A percentile compares a stretch with the other conserved stretches of the same genome.
These are phyloP conservation scores for Euleptes europaea DNA, from an alignment of 2,113 vertebrate genomes.

Conservation along the genomic window DNA sequence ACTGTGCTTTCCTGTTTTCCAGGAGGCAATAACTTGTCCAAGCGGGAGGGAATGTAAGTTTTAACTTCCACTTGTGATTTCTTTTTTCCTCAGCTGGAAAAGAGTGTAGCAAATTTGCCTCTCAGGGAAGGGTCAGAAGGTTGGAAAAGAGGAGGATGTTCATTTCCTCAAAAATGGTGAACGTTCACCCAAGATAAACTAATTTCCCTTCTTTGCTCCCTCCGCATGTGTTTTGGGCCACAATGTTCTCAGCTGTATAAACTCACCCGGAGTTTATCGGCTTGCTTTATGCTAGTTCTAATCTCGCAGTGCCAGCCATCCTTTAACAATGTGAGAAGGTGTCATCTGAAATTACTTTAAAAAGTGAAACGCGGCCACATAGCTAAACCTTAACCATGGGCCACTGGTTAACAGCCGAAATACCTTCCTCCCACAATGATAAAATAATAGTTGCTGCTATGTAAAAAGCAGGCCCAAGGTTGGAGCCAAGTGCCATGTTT, in stretches of 20 bases:
- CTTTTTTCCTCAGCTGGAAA: not conserved
- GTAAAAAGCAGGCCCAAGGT: constrained; percentile 40
- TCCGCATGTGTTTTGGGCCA: constrained; percentile 43
- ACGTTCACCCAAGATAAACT: constrained; percentile 20
- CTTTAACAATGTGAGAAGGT: constrained; percentile 49
- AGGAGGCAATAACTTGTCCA: not conserved
- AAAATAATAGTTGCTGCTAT: constrained; percentile 38
- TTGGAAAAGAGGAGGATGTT: not conserved
- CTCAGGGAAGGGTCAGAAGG: not conserved
- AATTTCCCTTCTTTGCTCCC: constrained; percentile 16
- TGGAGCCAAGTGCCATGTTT: constrained; percentile 73
- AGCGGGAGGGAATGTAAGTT: not conserved
- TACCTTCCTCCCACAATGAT: constrained; percentile 44
- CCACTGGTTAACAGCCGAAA: not conserved
- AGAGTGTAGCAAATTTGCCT: not conserved
- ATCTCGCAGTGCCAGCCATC: constrained; percentile 30
- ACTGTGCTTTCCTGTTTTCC: not conserved
- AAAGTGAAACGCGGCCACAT: constrained; percentile 30
- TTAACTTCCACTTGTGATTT: not conserved
- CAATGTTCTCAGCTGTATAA: constrained; percentile 25
- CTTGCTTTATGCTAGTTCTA: constrained; percentile 23
- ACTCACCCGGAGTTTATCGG: constrained; percentile 37
- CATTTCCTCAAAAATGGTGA: constrained; percentile 12
- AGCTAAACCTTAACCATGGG: constrained; percentile 18
- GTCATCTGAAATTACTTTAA: constrained; percentile 52